Evolutionary conservation across 2,113 vertebrate genomes (phyloP).

Genomic region (Gopherus evgoodei): DNA sequence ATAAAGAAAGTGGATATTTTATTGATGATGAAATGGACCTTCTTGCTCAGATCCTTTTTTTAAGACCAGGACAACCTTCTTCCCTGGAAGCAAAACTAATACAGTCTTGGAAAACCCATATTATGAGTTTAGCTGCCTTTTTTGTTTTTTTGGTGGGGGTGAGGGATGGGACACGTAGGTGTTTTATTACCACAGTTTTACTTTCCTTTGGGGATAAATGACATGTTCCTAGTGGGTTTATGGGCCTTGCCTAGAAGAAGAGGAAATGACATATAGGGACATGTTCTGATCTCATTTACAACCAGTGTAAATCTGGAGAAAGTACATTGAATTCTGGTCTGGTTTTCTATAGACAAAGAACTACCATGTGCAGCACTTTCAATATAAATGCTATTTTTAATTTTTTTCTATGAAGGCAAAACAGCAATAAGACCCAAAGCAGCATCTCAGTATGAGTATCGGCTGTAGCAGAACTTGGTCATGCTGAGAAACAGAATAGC

Average conservation of each 20-base stretch:
- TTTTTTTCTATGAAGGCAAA: background rate
- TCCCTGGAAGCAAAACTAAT: background rate
- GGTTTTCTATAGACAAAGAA: background rate
- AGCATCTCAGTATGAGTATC: too few relatives aligned
- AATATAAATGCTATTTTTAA: background rate
- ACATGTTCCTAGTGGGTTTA: background rate
- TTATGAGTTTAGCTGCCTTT: rapidly evolving
- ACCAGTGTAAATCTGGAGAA: background rate
- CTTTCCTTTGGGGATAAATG: background rate
- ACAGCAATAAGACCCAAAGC: background rate
- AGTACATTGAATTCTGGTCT: background rate
- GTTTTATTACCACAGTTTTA: background rate
- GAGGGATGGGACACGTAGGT: too few relatives aligned
- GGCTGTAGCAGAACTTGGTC: background rate
- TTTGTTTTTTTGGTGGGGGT: too few relatives aligned
- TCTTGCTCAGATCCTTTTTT: background rate
- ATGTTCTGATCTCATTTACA: background rate
- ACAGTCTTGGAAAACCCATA: rapidly evolving
- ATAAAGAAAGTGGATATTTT: background rate
- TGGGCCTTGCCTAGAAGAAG: background rate
- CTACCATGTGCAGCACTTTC: background rate
- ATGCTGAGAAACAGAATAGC: background rate
- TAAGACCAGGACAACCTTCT: background rate
- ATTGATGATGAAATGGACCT: background rate
- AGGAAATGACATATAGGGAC: background rate